Base-by-base conservation (phyloP, 35 echinoderm and acorn worm species). In the Apostichopus parvimensis region DNA sequence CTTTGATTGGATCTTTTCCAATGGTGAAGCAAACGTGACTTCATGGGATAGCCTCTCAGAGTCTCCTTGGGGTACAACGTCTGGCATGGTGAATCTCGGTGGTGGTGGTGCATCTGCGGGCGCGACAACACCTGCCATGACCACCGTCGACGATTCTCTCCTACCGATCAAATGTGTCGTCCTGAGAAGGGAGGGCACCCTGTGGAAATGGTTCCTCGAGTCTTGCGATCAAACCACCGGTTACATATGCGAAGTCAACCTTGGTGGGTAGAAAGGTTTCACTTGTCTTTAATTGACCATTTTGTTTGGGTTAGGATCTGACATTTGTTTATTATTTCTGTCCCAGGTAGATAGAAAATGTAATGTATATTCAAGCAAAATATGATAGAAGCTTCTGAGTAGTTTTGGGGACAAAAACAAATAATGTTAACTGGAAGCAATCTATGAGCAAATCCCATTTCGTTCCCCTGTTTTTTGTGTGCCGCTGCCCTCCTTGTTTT, bases 181-280 rank as follows among this genome's bases (percentile, higher is more conserved):
- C 24, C 64, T 95, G 1, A 59, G 64, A 17, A 65, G 82, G 73
- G 82, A 87, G 54, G 92, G 92, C 10, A 83, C 95, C 17, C 56
- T 70, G 5, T 95, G 95, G 95, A 90, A 79, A 88, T 93, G 87
- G 80, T 87, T 77, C 24, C 58, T 70, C 11, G 92, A 86, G 28
- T 24, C 87, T 14, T 95, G 95, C 77, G 57, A 92, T 10, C 59
- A 54, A 53, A 91, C 60, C n/a, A 56, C 78, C 20, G 95, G 95
- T 8, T 95, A 95, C 54, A 87, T 95, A 70, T 95, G 95, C 72
- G 95, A 95, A 86, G 95, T 93, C 25, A 95, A 95, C 84, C 25
- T 95, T 12, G 95, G 95, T 95, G 79, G 80, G 91, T 89, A 20
- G 34, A 25, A 14, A 5, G 6, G 7, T 45, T 45, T 45, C 1